Base-by-base conservation (phyloP, 2,888 invertebrate species). In the Arrhopalites spinosus region DNA sequence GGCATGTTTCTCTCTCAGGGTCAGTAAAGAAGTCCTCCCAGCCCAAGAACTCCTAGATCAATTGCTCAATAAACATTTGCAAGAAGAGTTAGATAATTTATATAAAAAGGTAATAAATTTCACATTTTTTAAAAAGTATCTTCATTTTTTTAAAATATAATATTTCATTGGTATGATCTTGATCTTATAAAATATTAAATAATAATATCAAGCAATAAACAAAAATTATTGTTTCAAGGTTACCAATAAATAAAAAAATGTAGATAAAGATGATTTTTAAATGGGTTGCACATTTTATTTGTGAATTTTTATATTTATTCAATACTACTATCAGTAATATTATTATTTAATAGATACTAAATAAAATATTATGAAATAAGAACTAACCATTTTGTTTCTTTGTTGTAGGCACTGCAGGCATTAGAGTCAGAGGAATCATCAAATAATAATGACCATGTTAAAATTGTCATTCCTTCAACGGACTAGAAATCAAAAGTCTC, bases 1-100 rank as follows among this genome's bases (percentile, higher is more conserved):
- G 61, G 81, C 79, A n/a, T 78, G 79, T 66, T 80, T 81, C 66
- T 78, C 80, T 47, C 78, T 82, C 29, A 75, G 82, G 53, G 79
- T 80, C 36, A 82, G 81, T 61, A 81, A 80, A 77, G 82, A 82
- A 80, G 78, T 82, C 25, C 74, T 82, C 25, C 75, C 80, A 61
- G 76, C 74, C 61, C 81, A 82, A 74, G 82, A 81, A 68, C 72
- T 79, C 45, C 77, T 81, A 25, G 82, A 82, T 53, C 78, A 78
- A 53, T 76, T 82, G 66, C 79, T 82, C 53, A 76, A 76, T 25
- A 81, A 81, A 69, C 79, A 79, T 69, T 75, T 82, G 74, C 82
- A 81, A 17, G 80, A 79, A 29, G 81, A 82, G 76, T 29, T 78
- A 27, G 76, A 76, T 59, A 56, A 67, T 23, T 69, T 76, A 61